Evolutionary conservation across 2,797 vertebrate species (phyloP), one percentile per base, ranked within the genome.

Genomic region (Erpetoichthys calabaricus): DNA sequence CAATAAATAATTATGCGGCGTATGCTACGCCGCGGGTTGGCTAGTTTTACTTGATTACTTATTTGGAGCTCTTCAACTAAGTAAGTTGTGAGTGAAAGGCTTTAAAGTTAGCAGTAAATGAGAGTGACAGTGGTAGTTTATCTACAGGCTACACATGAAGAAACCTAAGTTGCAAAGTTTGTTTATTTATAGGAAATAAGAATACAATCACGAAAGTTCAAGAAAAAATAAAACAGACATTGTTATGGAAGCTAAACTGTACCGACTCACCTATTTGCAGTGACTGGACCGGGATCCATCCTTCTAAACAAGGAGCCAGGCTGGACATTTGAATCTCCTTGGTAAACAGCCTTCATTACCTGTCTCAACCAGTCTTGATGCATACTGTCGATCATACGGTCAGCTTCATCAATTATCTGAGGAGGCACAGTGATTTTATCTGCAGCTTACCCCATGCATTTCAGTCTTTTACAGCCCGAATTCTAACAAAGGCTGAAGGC

Each of bases 331-430:
- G 60, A 54, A 50, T 67, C 64, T 0, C 57, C 52, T 10, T 57
- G 65, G 75, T 82, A 88, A 1, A 81, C 90, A 0, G 88, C 90
- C n/a, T 70, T 88, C 59, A 80, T 76, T 47, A 96, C 88, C 45
- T 90, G 87, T 44, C 75, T 79, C 55, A 99, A 85, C 86, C 95
- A 99, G 5, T 86, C 84, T 75, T 97, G 93, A 69, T 94, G 89
- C 91, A 96, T 92, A 73, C 87, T 86, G 80, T 99, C 95, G 0
- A 97, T 87, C 95, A 99, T 97, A 51, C 89, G 81, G 74, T 98
- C 95, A 0, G 94, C 95, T 70, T 98, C 95, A 2, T 98, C 95
- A 3, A 98, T 73, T 0, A 99, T 75, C 96, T 99, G 62, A 25
- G 25, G 7, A 59, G 4, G 45, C 57, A 60, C 25, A 2, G 25